phyloP scores from a whole-genome alignment of 2,797 vertebrate species.

The Pagetopsis macropterus region DNA sequence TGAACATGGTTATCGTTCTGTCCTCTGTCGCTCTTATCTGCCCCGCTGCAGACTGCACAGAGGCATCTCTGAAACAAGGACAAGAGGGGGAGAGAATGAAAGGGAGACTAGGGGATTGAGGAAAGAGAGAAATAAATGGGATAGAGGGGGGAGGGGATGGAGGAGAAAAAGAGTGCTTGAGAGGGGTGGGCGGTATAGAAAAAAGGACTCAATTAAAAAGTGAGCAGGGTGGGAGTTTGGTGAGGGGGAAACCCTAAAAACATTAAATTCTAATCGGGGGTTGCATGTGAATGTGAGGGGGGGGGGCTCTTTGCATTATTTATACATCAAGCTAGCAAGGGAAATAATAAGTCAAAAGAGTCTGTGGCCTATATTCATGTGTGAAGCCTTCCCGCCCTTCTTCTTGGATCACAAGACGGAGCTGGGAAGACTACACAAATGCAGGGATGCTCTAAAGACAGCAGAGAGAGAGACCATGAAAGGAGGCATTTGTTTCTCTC shows the following conservation, averaged over 20 bases:
- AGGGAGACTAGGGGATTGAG: slow-evolving; percentile 51
- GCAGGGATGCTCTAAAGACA: slow-evolving; percentile 29
- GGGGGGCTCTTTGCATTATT: slow-evolving; percentile 75
- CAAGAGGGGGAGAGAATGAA: slow-evolving; percentile 50
- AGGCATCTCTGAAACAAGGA: slow-evolving; percentile 72
- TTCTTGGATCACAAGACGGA: slow-evolving; percentile 49
- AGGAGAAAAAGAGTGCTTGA: slow-evolving; percentile 42
- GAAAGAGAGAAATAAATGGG: slow-evolving; percentile 61
- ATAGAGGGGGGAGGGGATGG: slow-evolving; percentile 59
- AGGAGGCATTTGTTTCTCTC: slow-evolving; percentile 27
- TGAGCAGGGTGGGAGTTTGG: slow-evolving; percentile 58
- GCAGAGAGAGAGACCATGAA: slow-evolving; percentile 25
- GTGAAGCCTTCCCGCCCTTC: slow-evolving; percentile 48
- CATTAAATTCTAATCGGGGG: slow-evolving; percentile 32
- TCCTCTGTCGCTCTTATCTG: slow-evolving; percentile 72
- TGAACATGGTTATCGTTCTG: slow-evolving; percentile 68
- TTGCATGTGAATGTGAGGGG: slow-evolving; percentile 27
- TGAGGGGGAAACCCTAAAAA: slow-evolving; percentile 40
- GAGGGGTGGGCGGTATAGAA: slow-evolving; percentile 41
- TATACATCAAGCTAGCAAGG: slow-evolving; percentile 66
- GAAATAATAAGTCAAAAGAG: slow-evolving; percentile 65
- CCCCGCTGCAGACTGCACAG: slow-evolving; percentile 62
- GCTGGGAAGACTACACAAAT: slow-evolving; percentile 41
- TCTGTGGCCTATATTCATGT: slow-evolving; percentile 71
- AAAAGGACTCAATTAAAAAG: slow-evolving; percentile 66